Evolutionary conservation across 2,113 vertebrate species (phyloP), one percentile per base, ranked within the genome.

Genomic region (Larimichthys polyactis): DNA sequence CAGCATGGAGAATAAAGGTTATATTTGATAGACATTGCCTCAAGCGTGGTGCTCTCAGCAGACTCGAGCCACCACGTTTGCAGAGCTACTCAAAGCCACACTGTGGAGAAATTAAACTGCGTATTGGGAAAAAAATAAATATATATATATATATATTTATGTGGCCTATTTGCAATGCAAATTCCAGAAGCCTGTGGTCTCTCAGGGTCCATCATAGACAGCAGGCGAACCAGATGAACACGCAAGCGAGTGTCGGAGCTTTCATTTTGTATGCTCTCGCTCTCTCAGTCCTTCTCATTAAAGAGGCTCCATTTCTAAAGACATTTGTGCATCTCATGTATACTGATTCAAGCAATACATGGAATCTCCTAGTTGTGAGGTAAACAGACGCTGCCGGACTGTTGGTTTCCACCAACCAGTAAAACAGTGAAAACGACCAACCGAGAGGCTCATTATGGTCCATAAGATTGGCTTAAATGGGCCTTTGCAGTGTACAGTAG

Each of bases 131-230:
- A 62, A 63, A 6, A 36, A 36, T 8, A 36, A 7, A 36, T 48
- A 62, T 16, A 43, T 46, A 70, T 69, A 67, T 11, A 14, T 14
- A 27, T 7, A 3, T 57, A 60, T 58, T 59, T 78, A 79, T 71
- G 66, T 64, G 59, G 57, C 32, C 14, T 24, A 82, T 93, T 89
- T 93, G 86, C 81, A 87, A 86, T 92, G 78, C 90, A 91, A 83
- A 87, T 86, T 64, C 60, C 43, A 63, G 44, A 55, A 77, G 83
- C 62, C 24, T n/a, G 76, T 64, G 49, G 72, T 86, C 74, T 88
- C 90, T 43, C 0, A 54, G 71, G 83, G 71, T 84, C 71, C 51
- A 79, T 90, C 75, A 66, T 10, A 85, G 71, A 84, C 67, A 75
- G 75, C 72, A 86, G 65, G 44, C 59, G 1, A 59, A 55, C 64